phyloP scores from a whole-genome alignment of 2,113 vertebrate species.

The Dendrocopos noguchii region DNA sequence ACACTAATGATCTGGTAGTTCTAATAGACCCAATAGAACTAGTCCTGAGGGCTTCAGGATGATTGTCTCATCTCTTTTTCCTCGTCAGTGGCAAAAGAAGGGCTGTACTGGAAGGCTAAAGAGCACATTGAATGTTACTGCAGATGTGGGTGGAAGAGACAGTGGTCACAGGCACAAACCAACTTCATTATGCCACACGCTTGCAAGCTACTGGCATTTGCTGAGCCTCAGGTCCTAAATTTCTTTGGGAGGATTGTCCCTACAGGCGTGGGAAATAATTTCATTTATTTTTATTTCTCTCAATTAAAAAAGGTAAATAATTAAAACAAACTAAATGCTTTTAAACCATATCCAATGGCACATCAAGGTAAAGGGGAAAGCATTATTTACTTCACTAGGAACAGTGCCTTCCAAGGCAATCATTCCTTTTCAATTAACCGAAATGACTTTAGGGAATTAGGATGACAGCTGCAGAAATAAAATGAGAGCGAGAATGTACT shows the following conservation, averaged over 20 bases:
- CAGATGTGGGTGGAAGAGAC: neutral
- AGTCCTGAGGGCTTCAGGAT: neutral
- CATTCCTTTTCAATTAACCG: constrained; percentile 41
- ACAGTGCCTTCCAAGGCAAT: constrained; percentile 20
- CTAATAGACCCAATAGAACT: neutral
- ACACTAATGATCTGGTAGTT: neutral
- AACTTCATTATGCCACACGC: neutral
- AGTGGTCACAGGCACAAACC: neutral
- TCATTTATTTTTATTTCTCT: neutral
- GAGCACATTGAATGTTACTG: neutral
- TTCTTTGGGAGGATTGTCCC: neutral
- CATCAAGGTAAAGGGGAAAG: neutral
- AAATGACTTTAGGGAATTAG: constrained; percentile 35
- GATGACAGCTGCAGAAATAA: constrained; percentile 43
- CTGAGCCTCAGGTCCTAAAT: neutral
- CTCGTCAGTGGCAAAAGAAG: neutral
- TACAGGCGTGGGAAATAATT: neutral
- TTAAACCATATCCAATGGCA: neutral
- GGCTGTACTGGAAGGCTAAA: neutral
- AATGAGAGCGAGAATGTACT: neutral
- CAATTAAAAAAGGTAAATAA: neutral
- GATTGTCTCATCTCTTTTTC: neutral
- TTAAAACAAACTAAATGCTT: neutral
- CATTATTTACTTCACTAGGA: neutral
- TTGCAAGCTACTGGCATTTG: neutral